Conservation (phyloP, 2,797 vertebrate genomes). For the Botia kubotai region DNA sequence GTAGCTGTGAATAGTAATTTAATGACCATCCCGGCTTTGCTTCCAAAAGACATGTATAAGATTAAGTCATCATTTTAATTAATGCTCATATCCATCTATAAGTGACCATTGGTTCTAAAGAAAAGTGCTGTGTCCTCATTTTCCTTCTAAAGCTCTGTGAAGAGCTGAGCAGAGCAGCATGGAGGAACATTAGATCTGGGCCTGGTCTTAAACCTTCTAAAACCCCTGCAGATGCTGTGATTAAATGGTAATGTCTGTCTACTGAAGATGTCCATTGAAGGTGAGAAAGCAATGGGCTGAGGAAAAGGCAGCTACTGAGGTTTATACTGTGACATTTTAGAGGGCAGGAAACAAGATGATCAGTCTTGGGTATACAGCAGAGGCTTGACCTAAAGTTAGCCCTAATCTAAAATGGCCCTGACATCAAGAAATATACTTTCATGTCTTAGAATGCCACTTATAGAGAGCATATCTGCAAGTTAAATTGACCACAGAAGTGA, state of each 20-base stretch:
- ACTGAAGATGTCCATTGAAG: not conserved
- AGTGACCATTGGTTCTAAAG: not conserved
- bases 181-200: not conserved
- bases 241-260: constrained; percentile 44
- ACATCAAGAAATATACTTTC: not conserved
- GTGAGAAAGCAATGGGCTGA: constrained; percentile 19
- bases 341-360: constrained; percentile 16
- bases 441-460: not conserved
- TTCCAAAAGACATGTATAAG: not conserved
- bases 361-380: constrained; percentile 17
- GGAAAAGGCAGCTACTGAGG: constrained; percentile 15
- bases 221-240: constrained; percentile 23
- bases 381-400: constrained; percentile 9
- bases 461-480: not conserved
- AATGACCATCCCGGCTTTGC: not conserved
- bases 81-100: constrained; percentile 18
- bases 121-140: constrained; percentile 1
- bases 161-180: constrained; percentile 20
- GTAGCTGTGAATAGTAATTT: not conserved
- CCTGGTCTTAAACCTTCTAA: constrained; percentile 25
- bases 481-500: not conserved
- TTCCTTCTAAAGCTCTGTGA: too few relatives aligned
- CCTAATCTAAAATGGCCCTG: not conserved
- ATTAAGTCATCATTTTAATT: constrained; percentile 36
- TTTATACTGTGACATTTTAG: constrained; percentile 36